Conservation (phyloP, 2,888 invertebrate genomes). For the Eupithecia abbreviata region DNA sequence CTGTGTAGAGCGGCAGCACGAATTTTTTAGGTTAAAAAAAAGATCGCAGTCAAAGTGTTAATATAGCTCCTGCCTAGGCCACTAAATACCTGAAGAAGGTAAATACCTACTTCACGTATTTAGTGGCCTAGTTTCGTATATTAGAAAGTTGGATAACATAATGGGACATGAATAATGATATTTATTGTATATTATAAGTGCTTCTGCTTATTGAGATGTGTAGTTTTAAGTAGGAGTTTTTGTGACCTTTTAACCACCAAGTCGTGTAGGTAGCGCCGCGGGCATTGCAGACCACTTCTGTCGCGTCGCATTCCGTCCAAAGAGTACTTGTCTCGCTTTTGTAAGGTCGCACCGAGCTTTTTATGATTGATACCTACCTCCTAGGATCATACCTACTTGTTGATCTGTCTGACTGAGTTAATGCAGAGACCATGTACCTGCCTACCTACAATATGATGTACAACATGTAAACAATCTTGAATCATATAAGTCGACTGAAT, state of each 20-base stretch:
- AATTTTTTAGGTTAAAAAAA: too few relatives aligned
- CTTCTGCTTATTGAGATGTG: constrained; percentile 19
- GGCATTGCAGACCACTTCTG: constrained; percentile 31
- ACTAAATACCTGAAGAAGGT: too few relatives aligned
- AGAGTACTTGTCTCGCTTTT: constrained; percentile 32
- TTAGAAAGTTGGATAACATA: background rate
- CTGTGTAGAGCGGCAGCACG: too few relatives aligned
- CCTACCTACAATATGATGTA: background rate
- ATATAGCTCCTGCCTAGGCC: too few relatives aligned
- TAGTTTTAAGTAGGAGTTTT: constrained; percentile 22
- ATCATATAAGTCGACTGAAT: background rate
- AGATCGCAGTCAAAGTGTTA: too few relatives aligned
- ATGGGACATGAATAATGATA: background rate
- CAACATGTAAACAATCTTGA: background rate
- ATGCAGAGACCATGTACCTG: background rate
- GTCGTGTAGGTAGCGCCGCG: constrained; percentile 34
- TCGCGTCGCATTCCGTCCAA: constrained; percentile 39
- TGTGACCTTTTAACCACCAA: constrained; percentile 38
- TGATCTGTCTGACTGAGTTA: background rate
- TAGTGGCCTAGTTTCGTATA: too few relatives aligned
- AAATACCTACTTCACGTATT: too few relatives aligned
- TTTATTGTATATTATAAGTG: background rate
- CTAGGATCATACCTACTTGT: constrained; percentile 4
- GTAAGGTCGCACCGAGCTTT: constrained; percentile 26
- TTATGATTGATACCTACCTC: constrained; percentile 13